Evolutionary conservation across 2,113 vertebrate genomes (phyloP).

Genomic region (Tupaia chinensis): DNA sequence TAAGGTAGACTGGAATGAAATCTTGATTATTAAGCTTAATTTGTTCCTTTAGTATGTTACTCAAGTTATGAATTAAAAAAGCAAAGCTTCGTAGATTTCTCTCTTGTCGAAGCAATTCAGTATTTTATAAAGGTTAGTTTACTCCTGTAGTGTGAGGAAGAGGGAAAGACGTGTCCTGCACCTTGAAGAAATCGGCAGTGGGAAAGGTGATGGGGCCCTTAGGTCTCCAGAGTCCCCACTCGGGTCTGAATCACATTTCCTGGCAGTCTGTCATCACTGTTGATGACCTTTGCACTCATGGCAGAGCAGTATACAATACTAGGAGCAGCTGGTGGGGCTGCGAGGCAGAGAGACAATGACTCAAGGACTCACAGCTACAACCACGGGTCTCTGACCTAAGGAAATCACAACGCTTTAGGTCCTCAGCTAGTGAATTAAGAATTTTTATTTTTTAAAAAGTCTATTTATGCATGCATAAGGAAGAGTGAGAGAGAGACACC

Average conservation of each 20-base stretch:
- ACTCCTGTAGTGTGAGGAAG: not conserved
- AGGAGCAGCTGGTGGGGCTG: not conserved
- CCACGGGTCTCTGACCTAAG: not conserved
- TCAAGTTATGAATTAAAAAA: not conserved
- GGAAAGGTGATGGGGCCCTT: not conserved
- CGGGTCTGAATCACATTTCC: not conserved
- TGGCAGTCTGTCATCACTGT: not conserved
- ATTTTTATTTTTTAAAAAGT: no score
- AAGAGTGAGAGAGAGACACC: no score
- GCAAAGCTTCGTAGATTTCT: not conserved
- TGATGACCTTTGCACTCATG: not conserved
- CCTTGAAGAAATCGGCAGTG: not conserved
- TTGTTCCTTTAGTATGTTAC: not conserved
- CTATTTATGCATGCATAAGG: no score
- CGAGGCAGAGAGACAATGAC: not conserved
- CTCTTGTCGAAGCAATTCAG: not conserved
- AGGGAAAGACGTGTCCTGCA: not conserved
- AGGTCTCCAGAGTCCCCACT: not conserved
- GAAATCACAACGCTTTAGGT: not conserved
- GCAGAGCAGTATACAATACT: not conserved
- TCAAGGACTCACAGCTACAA: not conserved
- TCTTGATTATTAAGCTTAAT: constrained; percentile 23
- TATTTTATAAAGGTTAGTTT: not conserved
- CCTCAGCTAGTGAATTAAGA: not conserved
- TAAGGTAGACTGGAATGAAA: not conserved